phyloP scores from a whole-genome alignment of 2,113 vertebrate species.

The Cavia porcellus region DNA sequence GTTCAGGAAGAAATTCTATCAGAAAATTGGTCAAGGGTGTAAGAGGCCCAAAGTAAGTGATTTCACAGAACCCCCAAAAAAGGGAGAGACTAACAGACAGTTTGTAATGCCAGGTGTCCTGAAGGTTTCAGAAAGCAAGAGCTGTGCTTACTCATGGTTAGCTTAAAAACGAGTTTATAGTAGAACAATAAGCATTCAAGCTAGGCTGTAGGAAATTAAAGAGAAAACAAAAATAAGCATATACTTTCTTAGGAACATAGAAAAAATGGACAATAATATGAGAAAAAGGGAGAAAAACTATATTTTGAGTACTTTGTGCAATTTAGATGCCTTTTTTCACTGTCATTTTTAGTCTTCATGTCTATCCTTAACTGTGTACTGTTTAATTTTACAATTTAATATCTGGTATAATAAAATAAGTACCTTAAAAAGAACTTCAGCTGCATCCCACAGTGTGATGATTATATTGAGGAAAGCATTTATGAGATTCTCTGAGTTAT shows the following conservation, averaged over 20 bases:
- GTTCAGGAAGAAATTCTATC: not conserved
- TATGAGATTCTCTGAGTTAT: not conserved
- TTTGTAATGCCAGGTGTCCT: not conserved
- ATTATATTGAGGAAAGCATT: slow-evolving; percentile 14
- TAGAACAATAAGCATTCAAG: not conserved
- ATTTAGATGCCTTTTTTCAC: not conserved
- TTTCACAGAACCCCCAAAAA: not conserved
- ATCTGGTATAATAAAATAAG: not conserved
- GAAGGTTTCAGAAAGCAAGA: not conserved
- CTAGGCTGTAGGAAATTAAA: not conserved
- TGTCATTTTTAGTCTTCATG: slow-evolving; percentile 3
- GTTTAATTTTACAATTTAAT: not conserved
- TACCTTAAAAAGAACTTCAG: not conserved
- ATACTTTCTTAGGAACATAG: not conserved
- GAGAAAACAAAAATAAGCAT: slow-evolving; percentile 8
- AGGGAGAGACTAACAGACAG: not conserved
- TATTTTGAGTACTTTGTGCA: not conserved
- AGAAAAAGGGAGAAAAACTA: not conserved
- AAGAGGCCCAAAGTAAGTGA: not conserved
- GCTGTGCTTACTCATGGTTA: not conserved
- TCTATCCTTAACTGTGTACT: not conserved
- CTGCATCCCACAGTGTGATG: not conserved
- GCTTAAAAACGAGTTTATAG: not conserved
- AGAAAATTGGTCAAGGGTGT: slow-evolving; percentile 19
- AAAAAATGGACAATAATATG: not conserved